Base-by-base conservation (phyloP, 2,797 vertebrate species). In the Arrhamphus sclerolepis region DNA sequence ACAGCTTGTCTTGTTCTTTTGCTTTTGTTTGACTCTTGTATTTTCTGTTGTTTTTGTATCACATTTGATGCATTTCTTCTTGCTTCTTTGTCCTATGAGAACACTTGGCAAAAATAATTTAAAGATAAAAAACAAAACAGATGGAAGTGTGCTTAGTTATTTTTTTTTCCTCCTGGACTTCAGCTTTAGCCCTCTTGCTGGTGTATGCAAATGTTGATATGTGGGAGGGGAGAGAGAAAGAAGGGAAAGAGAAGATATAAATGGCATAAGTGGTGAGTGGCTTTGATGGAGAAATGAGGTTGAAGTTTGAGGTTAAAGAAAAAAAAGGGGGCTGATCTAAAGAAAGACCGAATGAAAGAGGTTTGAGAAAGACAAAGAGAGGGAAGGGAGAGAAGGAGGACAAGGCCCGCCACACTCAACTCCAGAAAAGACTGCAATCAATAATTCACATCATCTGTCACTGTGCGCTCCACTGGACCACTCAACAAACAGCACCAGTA, bases 401-500 rank as follows among this genome's bases (percentile, higher is more conserved):
- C 77, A 73, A 76, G 81, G 77, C 82, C 87, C 65, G 79, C 75
- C 87, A 90, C 88, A 89, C 88, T 92, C 42, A 83, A 86, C 91
- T 90, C 91, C 88, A 92, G 92, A 88, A 92, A 89, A 92, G 86
- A 84, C 88, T 72, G 87, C 87, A 78, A 93, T 94, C 88, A 94
- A 93, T 94, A 92, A 94, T 94, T 94, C 82, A 94, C 87, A 88
- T 92, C 90, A 91, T 91, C 91, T 92, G 92, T 93, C 93, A 92
- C 89, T 89, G 89, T 80, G 79, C 87, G 92, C 91, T 92, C 91
- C 91, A 92, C 71, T 92, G 91, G 87, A 91, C 91, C 89, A 87
- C 90, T 93, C 92, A 92, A 87, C 91, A 93, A 93, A 93, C 91
- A 92, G 91, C 90, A 67, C 51, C 86, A 78, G 82, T 89, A 92